Conservation (phyloP, 2,113 vertebrate species). For the Engraulis encrasicolus region DNA sequence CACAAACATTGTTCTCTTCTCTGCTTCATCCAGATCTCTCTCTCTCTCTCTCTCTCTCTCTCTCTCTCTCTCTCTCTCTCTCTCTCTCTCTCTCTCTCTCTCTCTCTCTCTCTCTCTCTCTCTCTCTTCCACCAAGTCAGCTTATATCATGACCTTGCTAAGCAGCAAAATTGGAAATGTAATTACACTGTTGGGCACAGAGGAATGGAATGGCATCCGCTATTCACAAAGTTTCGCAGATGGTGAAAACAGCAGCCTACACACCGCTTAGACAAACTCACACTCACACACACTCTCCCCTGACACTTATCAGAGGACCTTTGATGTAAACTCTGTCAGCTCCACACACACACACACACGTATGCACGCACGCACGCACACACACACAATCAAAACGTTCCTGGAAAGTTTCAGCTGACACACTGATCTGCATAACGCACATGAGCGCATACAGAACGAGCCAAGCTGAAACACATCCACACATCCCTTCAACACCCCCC, state of each 20-base stretch:
- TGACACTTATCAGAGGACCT: constrained; percentile 2
- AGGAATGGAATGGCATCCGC: constrained; percentile 11
- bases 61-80: neutral
- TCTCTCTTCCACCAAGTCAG: neutral
- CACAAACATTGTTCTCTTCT: constrained; percentile 1
- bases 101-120: neutral
- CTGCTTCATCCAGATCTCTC: neutral
- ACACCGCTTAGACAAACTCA: too few relatives aligned
- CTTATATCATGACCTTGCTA: neutral
- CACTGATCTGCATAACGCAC: neutral
- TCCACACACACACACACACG: neutral
- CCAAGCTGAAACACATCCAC: neutral
- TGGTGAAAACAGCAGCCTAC: neutral
- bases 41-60: neutral
- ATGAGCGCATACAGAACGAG: too few relatives aligned
- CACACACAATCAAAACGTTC: constrained; percentile 25
- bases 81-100: neutral
- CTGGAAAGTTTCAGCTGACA: neutral
- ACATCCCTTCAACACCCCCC: neutral
- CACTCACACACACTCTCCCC: neutral
- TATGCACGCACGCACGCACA: constrained; percentile 3
- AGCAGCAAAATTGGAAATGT: constrained; percentile 14
- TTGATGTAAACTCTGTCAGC: neutral
- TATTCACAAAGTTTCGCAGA: too few relatives aligned
- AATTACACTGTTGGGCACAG: constrained; percentile 3